Percentiles rank a stretch among this genome's conserved stretches.
Evolutionary conservation across 2,113 vertebrate species (phyloP).

Genomic region (Copsychus sechellarum): DNA sequence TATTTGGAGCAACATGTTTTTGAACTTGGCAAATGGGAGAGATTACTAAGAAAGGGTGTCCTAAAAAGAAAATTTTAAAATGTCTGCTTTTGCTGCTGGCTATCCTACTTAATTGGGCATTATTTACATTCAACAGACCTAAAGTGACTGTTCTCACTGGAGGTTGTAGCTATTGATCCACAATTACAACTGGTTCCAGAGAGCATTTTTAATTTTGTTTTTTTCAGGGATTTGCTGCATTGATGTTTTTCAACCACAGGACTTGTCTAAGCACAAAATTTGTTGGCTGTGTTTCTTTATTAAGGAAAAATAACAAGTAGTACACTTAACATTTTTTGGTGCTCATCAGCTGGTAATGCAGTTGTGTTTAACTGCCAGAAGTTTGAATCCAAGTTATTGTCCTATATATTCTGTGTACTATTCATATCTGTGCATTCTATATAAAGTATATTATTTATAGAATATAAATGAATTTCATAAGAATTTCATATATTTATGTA

Average conservation of each 20-base stretch:
- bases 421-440: background rate
- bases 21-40: background rate
- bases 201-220: background rate
- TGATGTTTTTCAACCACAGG: background rate
- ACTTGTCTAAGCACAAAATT: background rate
- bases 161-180: background rate
- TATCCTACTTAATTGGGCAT: background rate
- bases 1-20: background rate
- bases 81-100: background rate
- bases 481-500: background rate
- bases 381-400: background rate
- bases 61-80: background rate
- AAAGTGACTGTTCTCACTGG: background rate
- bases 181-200: background rate
- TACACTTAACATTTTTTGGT: background rate
- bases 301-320: background rate
- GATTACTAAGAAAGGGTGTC: background rate
- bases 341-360: background rate
- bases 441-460: background rate
- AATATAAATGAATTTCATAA: background rate
- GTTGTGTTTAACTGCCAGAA: background rate
- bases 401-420: background rate
- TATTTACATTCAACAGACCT: background rate
- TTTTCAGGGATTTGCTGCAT: background rate
- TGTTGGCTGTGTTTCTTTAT: background rate